Base-by-base conservation (phyloP, 1,140 invertebrate species). In the Drosophila murphyi region DNA sequence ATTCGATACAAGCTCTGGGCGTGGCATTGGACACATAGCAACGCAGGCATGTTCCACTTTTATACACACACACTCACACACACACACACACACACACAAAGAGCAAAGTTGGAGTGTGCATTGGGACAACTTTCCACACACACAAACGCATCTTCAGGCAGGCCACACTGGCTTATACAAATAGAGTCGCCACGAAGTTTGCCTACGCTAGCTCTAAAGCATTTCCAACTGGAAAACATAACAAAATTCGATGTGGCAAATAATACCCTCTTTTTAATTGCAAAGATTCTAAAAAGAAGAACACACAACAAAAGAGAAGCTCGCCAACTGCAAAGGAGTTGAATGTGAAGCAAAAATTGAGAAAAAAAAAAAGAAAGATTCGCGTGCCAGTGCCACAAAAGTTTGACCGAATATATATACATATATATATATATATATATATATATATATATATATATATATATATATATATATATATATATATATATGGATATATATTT, bases 31-130 rank as follows among this genome's bases (percentile, higher is more conserved):
- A 74, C 54, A 74, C 54, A 61, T 32, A 43, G 8, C 55, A 63
- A 50, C 60, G 67, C 63, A 64, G 67, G 65, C 76, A 80, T 87
- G 80, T 88, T 88, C 80, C 85, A 83, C 72, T 88, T 88, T 88
- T 88, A 74, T 50, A 48, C 41, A 32, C 61, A 12, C 74, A 51
- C 60, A 47, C 20, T 48, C 64, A 56, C 72, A 28, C 34, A n/a
- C 43, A 48, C 43, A 65, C 57, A 62, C 29, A 56, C 51, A 50
- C 54, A 60, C 50, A 39, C 69, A 76, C 32, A 48, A 65, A 69
- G 56, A 20, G 20, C 20, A 67, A 57, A 20, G 35, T 45, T 50
- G 71, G n/a, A 82, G 68, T 80, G 78, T 80, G 77, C 83, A 82
- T 70, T 61, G 51, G 51, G 72, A 80, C 79, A 78, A 77, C 83